Evolutionary conservation across 2,113 vertebrate genomes (phyloP).

Genomic region (Catagonus wagneri): DNA sequence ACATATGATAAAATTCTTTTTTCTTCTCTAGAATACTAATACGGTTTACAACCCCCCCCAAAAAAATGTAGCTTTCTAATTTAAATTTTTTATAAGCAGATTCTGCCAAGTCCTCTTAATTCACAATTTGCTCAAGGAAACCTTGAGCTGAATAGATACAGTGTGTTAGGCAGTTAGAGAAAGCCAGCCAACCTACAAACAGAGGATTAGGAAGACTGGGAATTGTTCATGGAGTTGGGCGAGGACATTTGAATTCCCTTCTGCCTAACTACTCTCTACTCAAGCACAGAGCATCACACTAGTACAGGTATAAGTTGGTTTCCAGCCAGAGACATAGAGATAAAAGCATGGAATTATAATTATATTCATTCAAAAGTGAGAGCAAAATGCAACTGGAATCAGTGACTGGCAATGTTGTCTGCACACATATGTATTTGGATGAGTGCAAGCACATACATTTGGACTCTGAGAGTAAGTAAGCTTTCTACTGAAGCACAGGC

Average conservation of each 20-base stretch:
- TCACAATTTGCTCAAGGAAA: slow-evolving; percentile 29
- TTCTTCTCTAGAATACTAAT: slow-evolving; percentile 22
- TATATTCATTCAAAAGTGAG: slow-evolving; percentile 25
- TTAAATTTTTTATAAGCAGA: background rate
- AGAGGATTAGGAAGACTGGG: background rate
- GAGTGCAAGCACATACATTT: background rate
- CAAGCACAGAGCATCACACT: background rate
- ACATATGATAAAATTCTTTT: background rate
- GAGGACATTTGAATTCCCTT: background rate
- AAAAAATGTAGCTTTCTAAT: slow-evolving; percentile 33
- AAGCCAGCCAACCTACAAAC: background rate
- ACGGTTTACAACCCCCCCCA: background rate
- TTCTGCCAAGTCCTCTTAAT: background rate
- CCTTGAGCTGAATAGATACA: background rate
- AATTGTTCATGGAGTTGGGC: background rate
- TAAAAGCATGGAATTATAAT: background rate
- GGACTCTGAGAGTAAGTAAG: background rate
- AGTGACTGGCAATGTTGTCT: background rate
- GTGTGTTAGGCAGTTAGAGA: background rate
- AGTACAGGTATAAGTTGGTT: background rate
- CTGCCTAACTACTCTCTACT: background rate
- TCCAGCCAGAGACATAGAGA: background rate
- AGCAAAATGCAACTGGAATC: background rate
- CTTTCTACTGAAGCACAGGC: background rate
- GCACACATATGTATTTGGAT: too few species aligned